A percentile compares a stretch with the other conserved stretches of the same genome.
Evolutionary conservation across 1,140 invertebrate species (phyloP).

Genomic region (Drosophila setifemur): DNA sequence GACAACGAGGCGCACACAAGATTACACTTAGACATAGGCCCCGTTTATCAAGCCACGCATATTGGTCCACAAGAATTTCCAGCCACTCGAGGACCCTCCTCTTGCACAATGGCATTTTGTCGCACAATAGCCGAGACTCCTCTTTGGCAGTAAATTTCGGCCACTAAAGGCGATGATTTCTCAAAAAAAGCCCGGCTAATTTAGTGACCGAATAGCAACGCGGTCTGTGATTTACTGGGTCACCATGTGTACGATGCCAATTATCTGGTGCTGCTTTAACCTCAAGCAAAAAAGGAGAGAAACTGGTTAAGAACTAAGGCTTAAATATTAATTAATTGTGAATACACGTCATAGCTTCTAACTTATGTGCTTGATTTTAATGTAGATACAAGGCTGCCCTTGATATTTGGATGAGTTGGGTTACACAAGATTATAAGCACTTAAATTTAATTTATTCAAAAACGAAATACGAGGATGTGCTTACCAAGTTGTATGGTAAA

Average conservation of each 20-base stretch:
- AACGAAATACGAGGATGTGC: too few species aligned
- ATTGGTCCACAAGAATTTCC: slow-evolving; percentile 28
- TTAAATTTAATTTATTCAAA: too few species aligned
- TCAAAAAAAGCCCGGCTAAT: slow-evolving; percentile 58
- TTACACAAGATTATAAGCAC: too few species aligned
- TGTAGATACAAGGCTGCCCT: too few species aligned
- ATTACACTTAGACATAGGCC: slow-evolving; percentile 53
- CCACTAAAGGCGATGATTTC: slow-evolving; percentile 47
- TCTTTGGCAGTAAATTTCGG: slow-evolving; percentile 52
- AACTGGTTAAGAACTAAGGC: neutral
- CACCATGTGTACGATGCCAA: slow-evolving; percentile 39
- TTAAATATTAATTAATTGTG: neutral
- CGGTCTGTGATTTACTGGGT: slow-evolving; percentile 59
- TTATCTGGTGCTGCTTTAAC: slow-evolving; percentile 25
- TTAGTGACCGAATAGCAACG: slow-evolving; percentile 50
- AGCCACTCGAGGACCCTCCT: too few species aligned
- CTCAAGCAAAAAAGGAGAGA: neutral
- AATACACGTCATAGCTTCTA: too few species aligned
- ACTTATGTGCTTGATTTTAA: neutral
- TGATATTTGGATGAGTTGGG: too few species aligned
- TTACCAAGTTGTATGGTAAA: too few species aligned
- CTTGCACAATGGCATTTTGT: slow-evolving; percentile 27
- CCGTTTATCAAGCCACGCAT: slow-evolving; percentile 65
- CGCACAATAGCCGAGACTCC: slow-evolving; percentile 23
- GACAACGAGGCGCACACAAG: slow-evolving; percentile 71